Conservation (phyloP, 2,113 vertebrate genomes). For the Archocentrus centrarchus region DNA sequence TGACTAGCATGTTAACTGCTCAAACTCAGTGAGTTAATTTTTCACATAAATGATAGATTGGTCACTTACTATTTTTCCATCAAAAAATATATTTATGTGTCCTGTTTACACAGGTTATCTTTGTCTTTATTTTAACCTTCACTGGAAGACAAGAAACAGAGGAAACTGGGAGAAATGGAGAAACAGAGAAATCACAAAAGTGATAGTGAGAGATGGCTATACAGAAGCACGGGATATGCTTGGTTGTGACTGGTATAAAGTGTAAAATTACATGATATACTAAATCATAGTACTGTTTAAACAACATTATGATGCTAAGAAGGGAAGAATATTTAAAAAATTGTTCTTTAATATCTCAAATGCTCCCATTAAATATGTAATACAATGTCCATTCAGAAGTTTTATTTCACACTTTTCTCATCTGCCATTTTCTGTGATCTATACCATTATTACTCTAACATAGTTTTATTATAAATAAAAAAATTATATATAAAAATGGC, state of each 20-base stretch:
- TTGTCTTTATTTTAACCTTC: neutral
- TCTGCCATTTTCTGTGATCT: neutral
- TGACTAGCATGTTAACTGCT: neutral
- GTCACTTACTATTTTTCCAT: neutral
- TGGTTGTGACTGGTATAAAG: neutral
- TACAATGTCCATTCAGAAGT: neutral
- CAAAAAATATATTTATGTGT: neutral
- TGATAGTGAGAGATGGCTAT: too few species aligned
- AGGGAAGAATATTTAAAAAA: neutral
- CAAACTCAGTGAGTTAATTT: neutral
- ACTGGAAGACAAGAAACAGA: too few species aligned
- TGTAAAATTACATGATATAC: neutral
- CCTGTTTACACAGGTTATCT: neutral
- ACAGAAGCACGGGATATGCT: neutral
- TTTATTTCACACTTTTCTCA: neutral
- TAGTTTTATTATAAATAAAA: neutral
- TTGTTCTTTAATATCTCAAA: too few species aligned
- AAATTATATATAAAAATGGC: neutral
- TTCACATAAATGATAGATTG: neutral
- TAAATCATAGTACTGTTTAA: neutral
- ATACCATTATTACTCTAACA: neutral
- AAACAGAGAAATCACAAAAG: too few species aligned
- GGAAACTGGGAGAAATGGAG: neutral
- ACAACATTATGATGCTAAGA: neutral
- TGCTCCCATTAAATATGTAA: too few species aligned